A percentile compares a stretch with the other conserved stretches of the same genome.
phyloP scores from a whole-genome alignment of 2,113 vertebrate genomes.

The Artemisiospiza belli region DNA sequence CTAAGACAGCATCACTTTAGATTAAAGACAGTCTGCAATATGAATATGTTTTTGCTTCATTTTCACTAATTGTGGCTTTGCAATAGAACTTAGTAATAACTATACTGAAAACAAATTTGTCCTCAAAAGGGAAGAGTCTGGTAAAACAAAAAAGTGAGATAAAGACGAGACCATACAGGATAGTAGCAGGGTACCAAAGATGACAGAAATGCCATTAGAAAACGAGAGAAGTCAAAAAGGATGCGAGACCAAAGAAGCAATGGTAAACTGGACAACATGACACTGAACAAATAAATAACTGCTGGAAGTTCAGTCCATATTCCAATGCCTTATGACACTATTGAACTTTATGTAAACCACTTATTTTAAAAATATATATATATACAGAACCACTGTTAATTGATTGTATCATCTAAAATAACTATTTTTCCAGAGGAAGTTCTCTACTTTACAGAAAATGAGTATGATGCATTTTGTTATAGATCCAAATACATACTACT shows the following conservation, averaged over 20 bases:
- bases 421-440: background rate
- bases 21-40: background rate
- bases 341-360: background rate
- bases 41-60: background rate
- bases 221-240: background rate
- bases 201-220: background rate
- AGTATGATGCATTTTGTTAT: background rate
- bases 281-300: background rate
- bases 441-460: background rate
- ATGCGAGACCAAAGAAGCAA: background rate
- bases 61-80: background rate
- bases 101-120: background rate
- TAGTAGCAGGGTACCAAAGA: background rate
- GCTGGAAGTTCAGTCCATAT: background rate
- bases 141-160: background rate
- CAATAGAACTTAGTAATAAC: background rate
- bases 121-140: background rate
- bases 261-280: background rate
- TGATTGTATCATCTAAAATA: background rate
- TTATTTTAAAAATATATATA: too few species aligned
- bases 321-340: background rate
- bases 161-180: background rate
- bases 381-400: background rate
- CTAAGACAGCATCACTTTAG: background rate
- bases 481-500: background rate